Percentiles rank a stretch among this genome's conserved stretches.
Evolutionary conservation across 2,888 invertebrate species (phyloP).

Genomic region (Lasioglossum oenotherae): DNA sequence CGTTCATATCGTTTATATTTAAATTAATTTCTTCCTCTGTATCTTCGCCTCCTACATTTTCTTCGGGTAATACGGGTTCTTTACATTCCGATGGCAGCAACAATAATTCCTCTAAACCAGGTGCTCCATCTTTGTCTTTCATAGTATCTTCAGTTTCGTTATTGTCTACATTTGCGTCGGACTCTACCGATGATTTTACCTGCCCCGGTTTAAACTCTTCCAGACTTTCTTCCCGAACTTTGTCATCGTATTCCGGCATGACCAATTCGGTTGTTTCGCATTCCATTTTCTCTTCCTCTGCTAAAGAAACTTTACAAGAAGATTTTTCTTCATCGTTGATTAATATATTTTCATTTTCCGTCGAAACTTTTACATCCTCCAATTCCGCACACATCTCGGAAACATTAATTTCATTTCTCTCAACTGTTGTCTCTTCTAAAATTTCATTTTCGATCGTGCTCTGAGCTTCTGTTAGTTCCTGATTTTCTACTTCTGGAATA

Average conservation of each 20-base stretch:
- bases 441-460: slow-evolving; percentile 15
- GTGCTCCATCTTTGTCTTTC: not conserved
- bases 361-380: not conserved
- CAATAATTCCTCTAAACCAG: slow-evolving; percentile 37
- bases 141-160: slow-evolving; percentile 16
- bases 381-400: slow-evolving; percentile 1
- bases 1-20: slow-evolving; percentile 62
- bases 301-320: not conserved
- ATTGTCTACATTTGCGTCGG: not conserved
- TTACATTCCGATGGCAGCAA: not conserved
- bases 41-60: slow-evolving; percentile 21
- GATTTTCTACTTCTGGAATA: not conserved
- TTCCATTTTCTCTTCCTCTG: slow-evolving; percentile 1
- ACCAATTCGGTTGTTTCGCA: slow-evolving; percentile 14
- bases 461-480: not conserved
- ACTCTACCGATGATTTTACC: not conserved
- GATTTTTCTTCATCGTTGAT: slow-evolving; percentile 18
- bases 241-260: not conserved
- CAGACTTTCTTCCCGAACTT: slow-evolving; percentile 9
- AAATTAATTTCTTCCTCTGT: slow-evolving; percentile 53
- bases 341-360: not conserved
- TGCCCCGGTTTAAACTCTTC: slow-evolving; percentile 1
- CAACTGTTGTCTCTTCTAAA: not conserved
- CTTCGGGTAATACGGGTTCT: slow-evolving; percentile 9
- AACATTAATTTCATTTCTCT: not conserved